Evolutionary conservation across 2,888 invertebrate species (phyloP), one percentile per base, ranked within the genome.

Genomic region (Scelioninae gen. 2): DNA sequence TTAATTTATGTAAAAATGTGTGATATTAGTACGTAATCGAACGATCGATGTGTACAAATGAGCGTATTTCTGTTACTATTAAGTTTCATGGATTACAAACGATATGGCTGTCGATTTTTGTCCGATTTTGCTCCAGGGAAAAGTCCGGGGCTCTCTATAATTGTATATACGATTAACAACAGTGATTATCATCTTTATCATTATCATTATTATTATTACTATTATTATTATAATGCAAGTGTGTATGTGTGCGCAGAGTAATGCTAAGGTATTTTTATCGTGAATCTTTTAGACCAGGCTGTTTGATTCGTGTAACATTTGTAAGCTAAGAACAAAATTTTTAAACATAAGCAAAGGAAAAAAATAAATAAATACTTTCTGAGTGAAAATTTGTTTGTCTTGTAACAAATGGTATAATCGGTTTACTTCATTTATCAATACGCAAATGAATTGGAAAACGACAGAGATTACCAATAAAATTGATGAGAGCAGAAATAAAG

Each of bases 41-140:
- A 31, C 28, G 16, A 48, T 48, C 48, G 31, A 31, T 16, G 48
- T 48, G 48, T 48, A 48, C 48, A 48, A 48, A 48, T 19, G 31
- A 31, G 31, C 48, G 25, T 25, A 11, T 48, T 48, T 46, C 25
- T 48, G 48, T 48, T 48, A 48, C 48, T 48, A 48, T 48, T 48
- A 48, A 28, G 48, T 48, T 48, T 48, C 9, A 48, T 7, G 48
- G 13, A 31, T 48, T 28, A 46, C 9, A 31, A 31, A 31, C 31
- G 31, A 31, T 31, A 31, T 25, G 10, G 31, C 10, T 39, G 13
- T 13, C 39, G 16, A 13, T 37, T 13, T 37, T 37, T 5, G 35
- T 2, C 13, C 13, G 13, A 2, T 2, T 37, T 13, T 37, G 11
- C 35, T 13, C 11, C 31, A 7, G 9, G 31, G 31, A 31, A 31